Percentiles rank a stretch among this genome's conserved stretches.
Evolutionary conservation across 2,113 vertebrate species (phyloP).

Genomic region (Todiramphus saurophagus): DNA sequence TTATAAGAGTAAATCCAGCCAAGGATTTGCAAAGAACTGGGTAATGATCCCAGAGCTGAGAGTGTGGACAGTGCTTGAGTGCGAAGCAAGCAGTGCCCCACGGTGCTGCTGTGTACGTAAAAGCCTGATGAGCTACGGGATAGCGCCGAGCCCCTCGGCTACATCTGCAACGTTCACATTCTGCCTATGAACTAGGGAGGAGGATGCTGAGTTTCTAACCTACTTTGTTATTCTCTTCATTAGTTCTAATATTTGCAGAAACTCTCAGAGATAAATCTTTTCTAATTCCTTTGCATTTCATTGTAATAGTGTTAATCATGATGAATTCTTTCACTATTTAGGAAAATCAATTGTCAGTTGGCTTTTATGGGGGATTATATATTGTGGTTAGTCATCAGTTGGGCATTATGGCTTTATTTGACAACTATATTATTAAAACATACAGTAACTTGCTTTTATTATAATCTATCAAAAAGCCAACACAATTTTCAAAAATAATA

Average conservation of each 20-base stretch:
- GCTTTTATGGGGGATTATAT: constrained; percentile 65
- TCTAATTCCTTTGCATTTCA: constrained; percentile 65
- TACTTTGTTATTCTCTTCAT: constrained; percentile 41
- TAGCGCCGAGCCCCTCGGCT: not conserved
- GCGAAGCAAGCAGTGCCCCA: not conserved
- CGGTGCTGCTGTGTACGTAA: not conserved
- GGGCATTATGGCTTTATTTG: constrained; percentile 54
- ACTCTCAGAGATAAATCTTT: constrained; percentile 65
- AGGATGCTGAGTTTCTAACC: not conserved
- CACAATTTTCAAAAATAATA: constrained; percentile 59
- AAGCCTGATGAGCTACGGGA: not conserved
- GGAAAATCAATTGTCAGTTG: constrained; percentile 74
- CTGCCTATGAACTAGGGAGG: not conserved
- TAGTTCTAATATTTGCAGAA: constrained; percentile 53
- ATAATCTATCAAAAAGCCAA: constrained; percentile 66
- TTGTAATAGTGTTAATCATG: constrained; percentile 52
- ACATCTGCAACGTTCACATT: not conserved
- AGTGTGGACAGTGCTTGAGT: not conserved
- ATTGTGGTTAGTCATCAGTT: constrained; percentile 50
- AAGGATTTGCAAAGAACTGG: not conserved
- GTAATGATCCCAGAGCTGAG: not conserved
- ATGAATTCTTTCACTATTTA: constrained; percentile 71
- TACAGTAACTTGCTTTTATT: constrained; percentile 72
- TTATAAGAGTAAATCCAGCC: not conserved
- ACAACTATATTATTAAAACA: constrained; percentile 69